Conservation (phyloP, 2,113 vertebrate genomes). For the Fregetta grallaria region DNA sequence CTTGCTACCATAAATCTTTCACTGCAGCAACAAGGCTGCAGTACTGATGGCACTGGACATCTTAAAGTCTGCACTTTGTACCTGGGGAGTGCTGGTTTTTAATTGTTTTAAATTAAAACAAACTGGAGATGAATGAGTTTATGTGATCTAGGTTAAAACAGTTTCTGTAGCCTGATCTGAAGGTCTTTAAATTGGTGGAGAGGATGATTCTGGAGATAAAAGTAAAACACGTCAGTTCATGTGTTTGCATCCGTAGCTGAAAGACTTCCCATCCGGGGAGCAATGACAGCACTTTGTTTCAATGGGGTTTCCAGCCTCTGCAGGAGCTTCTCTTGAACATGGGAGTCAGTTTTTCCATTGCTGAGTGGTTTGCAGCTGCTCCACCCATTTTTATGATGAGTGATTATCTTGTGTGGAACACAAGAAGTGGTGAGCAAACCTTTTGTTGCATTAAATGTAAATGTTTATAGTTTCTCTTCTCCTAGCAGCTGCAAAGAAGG, state of each 20-base stretch:
- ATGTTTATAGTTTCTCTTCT: slow-evolving; percentile 38
- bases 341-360: slow-evolving; percentile 42
- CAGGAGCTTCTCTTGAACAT: not conserved
- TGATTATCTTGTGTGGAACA: not conserved
- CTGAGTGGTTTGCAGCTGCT: not conserved
- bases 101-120: not conserved
- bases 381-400: slow-evolving; percentile 59
- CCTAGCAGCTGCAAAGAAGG: slow-evolving; percentile 23
- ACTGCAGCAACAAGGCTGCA: not conserved
- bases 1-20: not conserved
- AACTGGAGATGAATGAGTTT: not conserved
- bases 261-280: not conserved
- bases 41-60: not conserved
- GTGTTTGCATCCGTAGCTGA: not conserved
- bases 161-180: not conserved
- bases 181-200: not conserved
- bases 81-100: not conserved
- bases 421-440: slow-evolving; percentile 36
- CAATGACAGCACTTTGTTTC: not conserved
- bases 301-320: not conserved
- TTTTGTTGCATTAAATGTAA: slow-evolving; percentile 13
- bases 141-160: not conserved
- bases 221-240: not conserved
- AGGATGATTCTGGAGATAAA: not conserved
- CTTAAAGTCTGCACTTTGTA: not conserved